Evolutionary conservation across 64 coral and sea anemone species (phyloP), one percentile per base, ranked within the genome.

Genomic region (Pocillopora damicornis): DNA sequence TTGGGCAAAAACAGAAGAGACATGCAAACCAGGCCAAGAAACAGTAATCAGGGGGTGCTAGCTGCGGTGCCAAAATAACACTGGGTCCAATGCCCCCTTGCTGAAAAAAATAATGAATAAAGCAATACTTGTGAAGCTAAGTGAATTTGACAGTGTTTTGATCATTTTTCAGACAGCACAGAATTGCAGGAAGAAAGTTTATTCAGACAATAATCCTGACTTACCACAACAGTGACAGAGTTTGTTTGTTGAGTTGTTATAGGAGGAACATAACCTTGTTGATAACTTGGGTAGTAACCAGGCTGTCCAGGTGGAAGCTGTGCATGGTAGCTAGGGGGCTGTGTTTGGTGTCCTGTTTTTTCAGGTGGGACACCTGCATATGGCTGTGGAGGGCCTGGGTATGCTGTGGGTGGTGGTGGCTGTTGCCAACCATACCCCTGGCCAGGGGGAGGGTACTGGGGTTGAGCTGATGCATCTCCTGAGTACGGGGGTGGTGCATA

Each of bases 11-110:
- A 17, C 88, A 90, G 59, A 79, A 90, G 15, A 90, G 38, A 76
- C 88, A 90, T 37, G 88, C 88, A 75, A 90, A 90, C 88, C 88
- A 90, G 34, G 84, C 37, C n/a, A 87, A 38, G 22, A 16, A 67
- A 90, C 79, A 90, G 59, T 90, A 79, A 22, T 90, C 88, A 62
- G 88, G 88, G 11, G 88, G 88, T 4, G 60, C 79, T n/a, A 81
- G 18, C 61, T 67, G 61, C 62, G 63, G 63, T 74, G 63, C 88
- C 37, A 89, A 8, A 37, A 82, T 42, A 34, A 62, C 71, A 58
- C 61, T 64, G 17, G 88, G 67, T 36, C 76, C 67, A 20, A 71
- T 8, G 9, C 67, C 88, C 20, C 66, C 78, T 9, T 34, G 79
- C 69, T 61, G 79, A 60, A 77, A 36, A 30, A n/a, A 57, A 73